Conservation (phyloP, 2,797 vertebrate genomes). For the Poecilia velifera region DNA sequence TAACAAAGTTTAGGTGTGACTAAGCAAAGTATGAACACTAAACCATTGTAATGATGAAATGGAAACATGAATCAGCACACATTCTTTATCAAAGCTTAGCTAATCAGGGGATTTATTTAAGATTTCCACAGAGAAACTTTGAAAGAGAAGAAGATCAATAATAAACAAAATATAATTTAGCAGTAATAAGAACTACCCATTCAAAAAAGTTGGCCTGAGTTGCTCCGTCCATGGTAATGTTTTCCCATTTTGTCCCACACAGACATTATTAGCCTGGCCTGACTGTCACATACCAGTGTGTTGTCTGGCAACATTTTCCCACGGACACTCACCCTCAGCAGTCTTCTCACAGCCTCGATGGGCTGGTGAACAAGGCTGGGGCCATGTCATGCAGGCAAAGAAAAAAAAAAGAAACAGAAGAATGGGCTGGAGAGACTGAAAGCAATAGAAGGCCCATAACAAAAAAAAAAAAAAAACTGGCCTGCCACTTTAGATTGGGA, state of each 20-base stretch:
- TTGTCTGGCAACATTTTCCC: constrained; percentile 79
- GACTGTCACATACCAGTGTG: constrained; percentile 57
- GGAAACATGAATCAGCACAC: not conserved
- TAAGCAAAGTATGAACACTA: not conserved
- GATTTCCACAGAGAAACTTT: not conserved
- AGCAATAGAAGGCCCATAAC: constrained; percentile 57
- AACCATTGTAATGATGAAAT: not conserved
- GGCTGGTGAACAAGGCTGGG: constrained; percentile 57
- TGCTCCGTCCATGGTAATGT: constrained; percentile 1
- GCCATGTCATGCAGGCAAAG: constrained; percentile 57
- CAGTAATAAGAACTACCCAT: not conserved
- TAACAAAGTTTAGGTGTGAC: not conserved
- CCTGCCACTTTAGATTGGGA: constrained; percentile 73
- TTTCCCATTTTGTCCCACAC: constrained; percentile 16
- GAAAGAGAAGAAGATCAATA: not conserved
- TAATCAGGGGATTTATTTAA: not conserved
- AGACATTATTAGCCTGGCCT: constrained; percentile 43
- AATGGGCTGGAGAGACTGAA: constrained; percentile 51
- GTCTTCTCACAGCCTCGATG: constrained; percentile 73
- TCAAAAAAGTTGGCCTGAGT: not conserved
- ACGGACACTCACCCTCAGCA: constrained; percentile 63
- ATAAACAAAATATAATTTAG: not conserved
- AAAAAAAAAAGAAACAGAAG: constrained; percentile 50
- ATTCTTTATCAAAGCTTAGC: not conserved
- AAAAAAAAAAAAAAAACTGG: constrained; percentile 51